Conservation (phyloP, 2,888 invertebrate genomes). For the Liodrosophila aerea region DNA sequence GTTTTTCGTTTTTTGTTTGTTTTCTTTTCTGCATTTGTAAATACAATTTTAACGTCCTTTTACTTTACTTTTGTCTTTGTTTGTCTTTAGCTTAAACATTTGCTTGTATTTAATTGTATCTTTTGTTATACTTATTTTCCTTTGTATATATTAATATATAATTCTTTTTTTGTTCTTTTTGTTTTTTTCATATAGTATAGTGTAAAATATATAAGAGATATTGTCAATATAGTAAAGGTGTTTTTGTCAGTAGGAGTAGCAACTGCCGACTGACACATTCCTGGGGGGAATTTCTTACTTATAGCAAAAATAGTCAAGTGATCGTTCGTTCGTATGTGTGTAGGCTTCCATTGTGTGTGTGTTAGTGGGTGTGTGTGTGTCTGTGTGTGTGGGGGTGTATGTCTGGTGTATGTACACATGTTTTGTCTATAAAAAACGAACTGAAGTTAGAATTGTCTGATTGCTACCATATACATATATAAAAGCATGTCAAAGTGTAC, state of each 20-base stretch:
- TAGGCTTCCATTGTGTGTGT: conserved; percentile 55
- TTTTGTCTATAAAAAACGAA: conserved; percentile 34
- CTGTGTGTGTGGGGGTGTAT: conserved; percentile 13
- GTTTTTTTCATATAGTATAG: conserved; percentile 76
- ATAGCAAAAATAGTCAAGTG: conserved; percentile 79
- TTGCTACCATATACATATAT: conserved; percentile 51
- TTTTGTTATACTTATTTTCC: conserved; percentile 37
- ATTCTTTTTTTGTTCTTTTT: conserved; percentile 42
- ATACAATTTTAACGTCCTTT: conserved; percentile 72
- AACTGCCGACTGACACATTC: conserved; percentile 72
- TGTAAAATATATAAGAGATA: conserved; percentile 82
- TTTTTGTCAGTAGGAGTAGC: conserved; percentile 73
- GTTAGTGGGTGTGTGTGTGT: conserved; percentile 36
- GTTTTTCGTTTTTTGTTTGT: too few relatives aligned
- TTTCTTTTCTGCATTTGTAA: conserved; percentile 77
- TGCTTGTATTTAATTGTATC: conserved; percentile 34
- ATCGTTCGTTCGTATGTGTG: conserved; percentile 65
- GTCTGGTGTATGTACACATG: conserved; percentile 58
- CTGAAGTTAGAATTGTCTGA: conserved; percentile 45
- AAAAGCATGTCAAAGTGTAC: conserved; percentile 58
- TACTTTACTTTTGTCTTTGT: conserved; percentile 30
- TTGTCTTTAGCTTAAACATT: conserved; percentile 39
- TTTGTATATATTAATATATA: conserved; percentile 75
- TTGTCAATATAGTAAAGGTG: conserved; percentile 82
- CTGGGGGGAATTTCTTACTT: conserved; percentile 78